Conservation (phyloP, 2,113 vertebrate species). For the Kryptolebias marmoratus region DNA sequence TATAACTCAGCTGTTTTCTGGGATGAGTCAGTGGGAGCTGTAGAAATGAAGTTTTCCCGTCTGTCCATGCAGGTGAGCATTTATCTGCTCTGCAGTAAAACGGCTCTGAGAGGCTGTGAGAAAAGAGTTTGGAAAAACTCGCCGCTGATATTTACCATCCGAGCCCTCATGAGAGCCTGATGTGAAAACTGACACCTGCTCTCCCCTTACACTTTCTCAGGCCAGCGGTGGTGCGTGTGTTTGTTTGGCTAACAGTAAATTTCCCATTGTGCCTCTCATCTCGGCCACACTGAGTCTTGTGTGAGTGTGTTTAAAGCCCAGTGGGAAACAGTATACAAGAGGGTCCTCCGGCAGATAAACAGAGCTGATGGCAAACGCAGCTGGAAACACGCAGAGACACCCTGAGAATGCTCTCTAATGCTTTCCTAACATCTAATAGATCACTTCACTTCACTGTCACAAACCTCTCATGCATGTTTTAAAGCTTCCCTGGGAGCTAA, state of each 20-base stretch:
- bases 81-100: conserved; percentile 1
- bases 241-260: conserved; percentile 74
- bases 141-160: conserved; percentile 51
- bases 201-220: conserved; percentile 75
- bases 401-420: conserved; percentile 69
- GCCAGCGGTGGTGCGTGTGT: conserved; percentile 59
- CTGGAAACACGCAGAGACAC: conserved; percentile 64
- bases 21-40: conserved; percentile 60
- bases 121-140: conserved; percentile 39
- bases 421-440: conserved; percentile 73
- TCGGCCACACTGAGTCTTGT: conserved; percentile 36
- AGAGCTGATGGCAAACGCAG: conserved; percentile 70
- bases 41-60: conserved; percentile 41
- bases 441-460: conserved; percentile 68
- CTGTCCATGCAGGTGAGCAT: conserved; percentile 54
- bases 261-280: conserved; percentile 57
- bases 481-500: conserved; percentile 17
- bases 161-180: conserved; percentile 58
- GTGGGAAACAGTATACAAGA: conserved; percentile 64
- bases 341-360: conserved; percentile 68
- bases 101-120: conserved; percentile 35
- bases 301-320: conserved; percentile 54
- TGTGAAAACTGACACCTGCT: conserved; percentile 78
- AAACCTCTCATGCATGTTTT: conserved; percentile 41
- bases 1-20: not conserved